phyloP scores from a whole-genome alignment of 2,797 vertebrate genomes.

The Schizothorax lantsangensis region DNA sequence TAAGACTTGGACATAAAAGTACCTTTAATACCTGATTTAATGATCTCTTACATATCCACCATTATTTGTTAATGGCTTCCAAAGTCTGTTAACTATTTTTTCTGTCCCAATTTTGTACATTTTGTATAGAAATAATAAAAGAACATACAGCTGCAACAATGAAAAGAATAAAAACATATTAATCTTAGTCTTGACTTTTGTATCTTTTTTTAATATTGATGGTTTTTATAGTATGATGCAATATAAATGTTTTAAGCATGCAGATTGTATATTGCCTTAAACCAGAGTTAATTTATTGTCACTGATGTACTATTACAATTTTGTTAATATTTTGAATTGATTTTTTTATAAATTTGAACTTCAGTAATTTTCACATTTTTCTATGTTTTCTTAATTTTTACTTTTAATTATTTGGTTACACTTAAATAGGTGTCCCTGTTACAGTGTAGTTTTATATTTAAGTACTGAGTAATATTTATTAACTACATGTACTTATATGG shows the following conservation, averaged over 20 bases:
- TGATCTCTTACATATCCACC: not conserved
- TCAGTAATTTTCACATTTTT: not conserved
- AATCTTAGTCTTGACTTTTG: not conserved
- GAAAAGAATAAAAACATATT: conserved; percentile 5
- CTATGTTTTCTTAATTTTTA: not conserved
- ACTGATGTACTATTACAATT: not conserved
- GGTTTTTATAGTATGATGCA: not conserved
- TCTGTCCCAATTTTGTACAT: conserved; percentile 29
- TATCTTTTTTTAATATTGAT: not conserved
- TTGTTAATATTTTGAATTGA: not conserved
- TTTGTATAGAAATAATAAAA: conserved; percentile 41
- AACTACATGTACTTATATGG: too few relatives aligned
- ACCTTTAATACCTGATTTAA: conserved; percentile 9
- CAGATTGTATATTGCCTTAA: not conserved
- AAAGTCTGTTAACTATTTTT: conserved; percentile 5
- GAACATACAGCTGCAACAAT: conserved; percentile 18
- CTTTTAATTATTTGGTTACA: not conserved
- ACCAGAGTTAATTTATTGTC: not conserved
- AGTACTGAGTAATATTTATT: too few relatives aligned
- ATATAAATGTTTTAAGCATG: not conserved
- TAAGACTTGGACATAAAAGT: not conserved
- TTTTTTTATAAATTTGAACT: not conserved
- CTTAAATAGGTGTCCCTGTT: not conserved
- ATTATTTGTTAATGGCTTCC: not conserved
- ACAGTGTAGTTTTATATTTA: not conserved